Percentiles rank a stretch among this genome's conserved stretches.
phyloP scores from a whole-genome alignment of 2,113 vertebrate genomes.

The Brachionichthys hirsutus region DNA sequence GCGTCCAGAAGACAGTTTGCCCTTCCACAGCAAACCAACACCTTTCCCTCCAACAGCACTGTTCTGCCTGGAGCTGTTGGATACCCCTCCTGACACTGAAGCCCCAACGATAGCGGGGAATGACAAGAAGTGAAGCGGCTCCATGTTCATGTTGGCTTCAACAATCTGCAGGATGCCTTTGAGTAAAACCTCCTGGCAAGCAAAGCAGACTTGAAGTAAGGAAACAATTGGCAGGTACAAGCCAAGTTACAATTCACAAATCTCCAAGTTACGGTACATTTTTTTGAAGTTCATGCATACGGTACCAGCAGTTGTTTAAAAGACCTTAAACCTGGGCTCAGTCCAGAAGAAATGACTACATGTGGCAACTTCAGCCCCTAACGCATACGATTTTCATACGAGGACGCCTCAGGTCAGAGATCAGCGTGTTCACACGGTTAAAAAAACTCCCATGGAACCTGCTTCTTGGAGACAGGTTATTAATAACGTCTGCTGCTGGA shows the following conservation, averaged over 20 bases:
- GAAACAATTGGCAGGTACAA: background rate
- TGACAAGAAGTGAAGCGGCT: constrained; percentile 86
- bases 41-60: constrained; percentile 63
- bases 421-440: constrained; percentile 22
- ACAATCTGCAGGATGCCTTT: constrained; percentile 88
- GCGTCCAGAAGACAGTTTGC: constrained; percentile 76
- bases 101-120: constrained; percentile 83
- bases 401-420: constrained; percentile 12
- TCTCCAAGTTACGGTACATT: too few species aligned
- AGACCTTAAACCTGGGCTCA: background rate
- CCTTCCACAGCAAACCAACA: constrained; percentile 70
- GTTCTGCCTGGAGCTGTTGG: constrained; percentile 71
- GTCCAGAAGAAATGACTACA: background rate
- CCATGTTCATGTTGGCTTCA: constrained; percentile 81
- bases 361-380: background rate
- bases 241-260: too few species aligned
- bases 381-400: constrained; percentile 3
- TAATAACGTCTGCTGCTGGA: constrained; percentile 20
- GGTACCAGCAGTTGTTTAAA: background rate
- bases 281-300: too few species aligned
- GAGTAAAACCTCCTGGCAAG: constrained; percentile 86
- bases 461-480: constrained; percentile 29
- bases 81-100: constrained; percentile 50
- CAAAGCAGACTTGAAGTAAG: background rate
- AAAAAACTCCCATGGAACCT: constrained; percentile 31